Conservation (phyloP, 1,140 invertebrate genomes). For the Euwallacea fornicatus region DNA sequence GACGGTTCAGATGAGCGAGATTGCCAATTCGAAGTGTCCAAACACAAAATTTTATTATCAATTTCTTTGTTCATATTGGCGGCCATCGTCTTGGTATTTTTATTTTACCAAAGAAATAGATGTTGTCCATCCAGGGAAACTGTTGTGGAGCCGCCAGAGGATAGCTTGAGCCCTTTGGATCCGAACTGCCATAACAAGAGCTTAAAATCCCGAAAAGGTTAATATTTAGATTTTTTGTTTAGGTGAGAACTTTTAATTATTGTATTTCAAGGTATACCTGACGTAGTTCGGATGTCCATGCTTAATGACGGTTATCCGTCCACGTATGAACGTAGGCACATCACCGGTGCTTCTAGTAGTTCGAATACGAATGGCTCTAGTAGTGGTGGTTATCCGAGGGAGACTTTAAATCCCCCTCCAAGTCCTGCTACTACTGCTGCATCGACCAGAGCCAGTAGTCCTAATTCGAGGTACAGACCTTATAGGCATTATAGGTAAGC, state of each 20-base stretch:
- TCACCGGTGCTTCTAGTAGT: slow-evolving; percentile 80
- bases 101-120: slow-evolving; percentile 39
- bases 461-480: slow-evolving; percentile 24
- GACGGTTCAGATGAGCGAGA: slow-evolving; percentile 72
- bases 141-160: slow-evolving; percentile 55
- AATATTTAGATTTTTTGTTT: background rate
- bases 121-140: slow-evolving; percentile 17
- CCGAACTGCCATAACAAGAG: slow-evolving; percentile 43
- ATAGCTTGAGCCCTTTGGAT: slow-evolving; percentile 50
- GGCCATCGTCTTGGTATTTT: slow-evolving; percentile 44
- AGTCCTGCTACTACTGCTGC: slow-evolving; percentile 76
- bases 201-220: slow-evolving; percentile 42
- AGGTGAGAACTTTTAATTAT: too few relatives aligned
- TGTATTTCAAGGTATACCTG: slow-evolving; percentile 52
- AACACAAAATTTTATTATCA: slow-evolving; percentile 30
- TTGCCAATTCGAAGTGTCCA: slow-evolving; percentile 45
- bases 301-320: slow-evolving; percentile 63
- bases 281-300: slow-evolving; percentile 67
- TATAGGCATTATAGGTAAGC: slow-evolving; percentile 52
- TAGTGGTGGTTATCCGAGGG: slow-evolving; percentile 69
- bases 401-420: slow-evolving; percentile 86
- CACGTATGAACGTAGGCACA: slow-evolving; percentile 76
- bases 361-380: slow-evolving; percentile 59
- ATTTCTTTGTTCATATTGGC: slow-evolving; percentile 2
- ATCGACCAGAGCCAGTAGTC: slow-evolving; percentile 58